Evolutionary conservation across 1,140 invertebrate genomes (phyloP), one percentile per base, ranked within the genome.

Genomic region (Wiebesia pumilae): DNA sequence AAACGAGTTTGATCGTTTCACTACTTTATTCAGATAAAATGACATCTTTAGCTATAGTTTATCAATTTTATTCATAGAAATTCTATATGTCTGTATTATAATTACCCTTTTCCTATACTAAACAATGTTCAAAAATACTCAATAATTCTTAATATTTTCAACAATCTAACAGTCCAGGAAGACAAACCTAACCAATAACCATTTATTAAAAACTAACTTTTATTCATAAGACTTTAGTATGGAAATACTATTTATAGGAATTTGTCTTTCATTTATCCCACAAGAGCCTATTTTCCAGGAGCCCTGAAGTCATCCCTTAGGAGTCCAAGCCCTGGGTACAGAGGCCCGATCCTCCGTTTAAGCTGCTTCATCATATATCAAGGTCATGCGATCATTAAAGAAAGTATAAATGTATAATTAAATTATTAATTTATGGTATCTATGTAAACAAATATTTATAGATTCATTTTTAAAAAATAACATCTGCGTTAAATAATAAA

Each of bases 201-300:
- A 75, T 75, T 73, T n/a, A 75, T 40, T 38, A 21, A 43, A n/a
- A 75, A 43, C 7, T 75, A 75, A 27, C 30, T 38, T 71, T 14
- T 19, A 71, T 71, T 71, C 14, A 75, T 75, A 75, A 43, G 0
- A 75, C 30, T 43, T 33, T 12, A 38, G 12, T 10, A 75, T 43
- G 6, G n/a, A 27, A 43, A 75, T 75, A 0, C 7, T 75, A n/a
- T 75, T 75, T 43, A 24, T 75, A 43, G 71, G 71, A 27, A 3
- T 75, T 75, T 43, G 14, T 43, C 2, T 75, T 75, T 40, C 27
- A 75, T 43, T 7, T 43, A 75, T 75, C 24, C 71, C 21, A 71
- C 24, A 43, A 43, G 7, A 75, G 9, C 38, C 38, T 75, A 43
- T 75, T 75, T 75, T 75, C 38, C 71, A 75, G 71, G 71, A 75